Evolutionary conservation across 1,140 invertebrate species (phyloP).

Genomic region (Scaptomyza hsui): DNA sequence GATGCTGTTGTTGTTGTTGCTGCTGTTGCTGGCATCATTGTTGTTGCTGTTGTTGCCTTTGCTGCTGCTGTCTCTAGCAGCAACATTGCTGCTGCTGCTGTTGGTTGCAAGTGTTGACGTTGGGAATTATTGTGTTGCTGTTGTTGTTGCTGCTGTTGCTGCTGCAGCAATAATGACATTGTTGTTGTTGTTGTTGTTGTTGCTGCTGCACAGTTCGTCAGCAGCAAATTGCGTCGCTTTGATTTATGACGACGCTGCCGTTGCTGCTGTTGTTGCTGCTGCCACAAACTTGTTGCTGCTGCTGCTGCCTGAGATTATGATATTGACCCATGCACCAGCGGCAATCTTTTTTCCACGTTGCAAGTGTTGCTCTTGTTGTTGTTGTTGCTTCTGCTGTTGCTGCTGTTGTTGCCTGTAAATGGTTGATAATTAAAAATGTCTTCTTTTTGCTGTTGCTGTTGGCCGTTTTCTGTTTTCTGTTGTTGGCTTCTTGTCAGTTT

Average conservation of each 20-base stretch:
- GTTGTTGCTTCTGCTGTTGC: slow-evolving; percentile 15
- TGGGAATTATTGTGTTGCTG: slow-evolving; percentile 61
- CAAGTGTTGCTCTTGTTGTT: slow-evolving; percentile 21
- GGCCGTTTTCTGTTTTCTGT: slow-evolving; percentile 40
- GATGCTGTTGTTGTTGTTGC: slow-evolving; percentile 49
- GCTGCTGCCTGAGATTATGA: slow-evolving; percentile 77
- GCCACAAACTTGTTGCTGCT: slow-evolving; percentile 68
- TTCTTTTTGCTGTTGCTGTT: slow-evolving; percentile 50
- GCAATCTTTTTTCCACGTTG: slow-evolving; percentile 42
- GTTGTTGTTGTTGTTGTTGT: slow-evolving; percentile 34
- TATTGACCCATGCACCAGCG: slow-evolving; percentile 81
- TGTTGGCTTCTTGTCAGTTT: slow-evolving; percentile 38
- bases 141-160: slow-evolving; percentile 34
- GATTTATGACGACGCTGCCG: slow-evolving; percentile 70
- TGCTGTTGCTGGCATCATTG: slow-evolving; percentile 44
- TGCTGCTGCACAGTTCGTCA: slow-evolving; percentile 72
- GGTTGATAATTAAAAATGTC: slow-evolving; percentile 78
- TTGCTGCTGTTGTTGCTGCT: slow-evolving; percentile 55
- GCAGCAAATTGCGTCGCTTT: slow-evolving; percentile 82
- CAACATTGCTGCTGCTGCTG: slow-evolving; percentile 47
- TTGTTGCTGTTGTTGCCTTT: slow-evolving; percentile 15
- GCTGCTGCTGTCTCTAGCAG: slow-evolving; percentile 53
- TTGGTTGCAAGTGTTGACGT: slow-evolving; percentile 64
- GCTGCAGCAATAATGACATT: slow-evolving; percentile 57
- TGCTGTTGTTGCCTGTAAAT: slow-evolving; percentile 43